Base-by-base conservation (phyloP, 2,888 invertebrate species). In the Euclidia mi region DNA sequence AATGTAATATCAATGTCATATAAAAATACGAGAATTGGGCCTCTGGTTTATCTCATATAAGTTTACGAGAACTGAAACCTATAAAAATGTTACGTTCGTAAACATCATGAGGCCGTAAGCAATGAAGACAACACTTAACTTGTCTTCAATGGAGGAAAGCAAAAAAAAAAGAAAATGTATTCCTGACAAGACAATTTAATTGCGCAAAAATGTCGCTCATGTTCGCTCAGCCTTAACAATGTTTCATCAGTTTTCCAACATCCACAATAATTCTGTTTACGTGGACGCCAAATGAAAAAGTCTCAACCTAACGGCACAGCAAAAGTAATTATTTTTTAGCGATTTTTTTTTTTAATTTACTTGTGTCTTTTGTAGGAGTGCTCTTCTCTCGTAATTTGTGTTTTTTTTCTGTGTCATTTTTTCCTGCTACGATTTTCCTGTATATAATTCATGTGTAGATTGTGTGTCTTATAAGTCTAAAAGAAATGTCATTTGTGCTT, bases 261-360 rank as follows among this genome's bases (percentile, higher is more conserved):
- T 43, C 14, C 29, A 45, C 28, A 50, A 41, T 47, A 47, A 44
- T 47, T 53, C 31, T 31, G 32, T 51, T 51, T 29, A 29, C 29
- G 25, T 32, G 12, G 12, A 28, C 17, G 10, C 17, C 9, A 37
- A 65, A 65, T 44, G 40, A 43, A 44, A 51, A 48, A 25, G 17
- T 12, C 25, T n/a, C 25, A 40, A 34, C 45, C 29, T 28, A 18
- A 46, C 29, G 34, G 10, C 18, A 25, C 20, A 11, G 31, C 28
- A 38, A 49, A 64, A 67, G 34, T 59, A 59, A 69, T 59, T 41
- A 52, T 47, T 41, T 41, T 43, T 68, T 52, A 18, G 41, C 9
- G n/a, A 14, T 51, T 43, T 37, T 69, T 32, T 29, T 56, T 34
- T 37, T 42, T n/a, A n/a, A 15, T 57, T 67, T 35, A 20, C 20